Evolutionary conservation across 2,888 invertebrate species (phyloP), one percentile per base, ranked within the genome.

Genomic region (Lomographa bimaculata): DNA sequence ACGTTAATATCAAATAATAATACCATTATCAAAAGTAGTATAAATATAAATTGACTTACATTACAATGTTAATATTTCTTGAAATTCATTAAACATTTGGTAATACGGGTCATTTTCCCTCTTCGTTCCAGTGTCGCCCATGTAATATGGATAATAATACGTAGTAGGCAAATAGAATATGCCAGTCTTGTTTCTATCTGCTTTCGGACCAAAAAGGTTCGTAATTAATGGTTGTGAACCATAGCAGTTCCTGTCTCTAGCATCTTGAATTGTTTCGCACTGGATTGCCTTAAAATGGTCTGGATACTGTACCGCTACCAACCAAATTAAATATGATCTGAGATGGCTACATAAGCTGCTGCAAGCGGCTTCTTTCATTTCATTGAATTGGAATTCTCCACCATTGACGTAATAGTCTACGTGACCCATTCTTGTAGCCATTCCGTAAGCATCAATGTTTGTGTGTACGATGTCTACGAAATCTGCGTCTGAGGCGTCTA

Each of bases 151-250:
- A 27, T 55, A 67, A 1, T 8, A 28, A 12, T 59, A 43, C 2
- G 18, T 35, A 0, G 70, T 68, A 0, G 61, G 40, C 3, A 75
- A 35, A 27, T 62, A 69, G 36, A 59, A 74, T 18, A 74, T 64
- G 0, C 73, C 74, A n/a, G 41, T 41, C 3, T 45, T 61, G 14
- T 7, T 60, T 6, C 29, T 61, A 40, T 73, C 57, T 0, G 49
- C 58, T 0, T 64, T 58, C 1, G 24, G 34, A 5, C 51, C 44
- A 7, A 51, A 5, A 0, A 50, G 7, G 7, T 64, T 64, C 0
- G 58, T 61, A 0, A 56, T 50, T 5, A 37, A 5, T 0, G 65
- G 64, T 5, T 16, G 9, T 7, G 44, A 41, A 7, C 61, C 52
- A 26, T 54, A 67, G 39, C 67, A 67, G 1, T 53, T 50, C 2